Evolutionary conservation across 2,113 vertebrate species (phyloP), one percentile per base, ranked within the genome.

Genomic region (Actinemys pallida): DNA sequence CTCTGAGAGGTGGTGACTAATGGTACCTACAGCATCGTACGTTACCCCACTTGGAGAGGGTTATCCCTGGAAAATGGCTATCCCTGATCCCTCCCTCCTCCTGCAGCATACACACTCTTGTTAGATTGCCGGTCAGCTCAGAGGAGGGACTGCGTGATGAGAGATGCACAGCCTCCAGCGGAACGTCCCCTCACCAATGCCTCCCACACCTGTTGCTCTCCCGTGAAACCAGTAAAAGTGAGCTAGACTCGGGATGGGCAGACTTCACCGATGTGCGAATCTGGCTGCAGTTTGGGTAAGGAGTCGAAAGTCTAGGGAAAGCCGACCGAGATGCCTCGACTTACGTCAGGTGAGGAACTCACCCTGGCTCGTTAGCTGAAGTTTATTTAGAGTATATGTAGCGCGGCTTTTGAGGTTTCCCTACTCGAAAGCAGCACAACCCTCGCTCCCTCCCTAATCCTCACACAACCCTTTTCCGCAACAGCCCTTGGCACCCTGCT

Each of bases 401-500:
- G 5, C 25, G 6, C n/a, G 27, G 87, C 27, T 42, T 85, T 87
- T 95, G 89, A 88, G 81, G 89, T 95, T 79, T 75, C 24, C 11
- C 52, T 59, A 83, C 50, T 90, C 7, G 62, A 13, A 50, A 81
- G 3, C n/a, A 6, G 80, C 50, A 39, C 35, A 69, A 93, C 6
- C 22, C 65, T 88, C 75, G 83, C 57, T 57, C 81, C 88, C 65
- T 57, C 50, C n/a, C 84, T n/a, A 47, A 75, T 87, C 42, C 52
- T 93, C 80, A 82, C 50, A 49, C 94, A 90, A 72, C 69, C 90
- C 29, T 47, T 94, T 87, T 8, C 29, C 65, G 52, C 0, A 42
- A 90, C 87, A 96, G 81, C 88, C 86, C 81, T 96, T 52, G 84
- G 80, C 10, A 69, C 35, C 42, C 25, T 87, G 56, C 81, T 88